Evolutionary conservation across 2,797 vertebrate species (phyloP), one percentile per base, ranked within the genome.

Genomic region (Melanotaenia boesemani): DNA sequence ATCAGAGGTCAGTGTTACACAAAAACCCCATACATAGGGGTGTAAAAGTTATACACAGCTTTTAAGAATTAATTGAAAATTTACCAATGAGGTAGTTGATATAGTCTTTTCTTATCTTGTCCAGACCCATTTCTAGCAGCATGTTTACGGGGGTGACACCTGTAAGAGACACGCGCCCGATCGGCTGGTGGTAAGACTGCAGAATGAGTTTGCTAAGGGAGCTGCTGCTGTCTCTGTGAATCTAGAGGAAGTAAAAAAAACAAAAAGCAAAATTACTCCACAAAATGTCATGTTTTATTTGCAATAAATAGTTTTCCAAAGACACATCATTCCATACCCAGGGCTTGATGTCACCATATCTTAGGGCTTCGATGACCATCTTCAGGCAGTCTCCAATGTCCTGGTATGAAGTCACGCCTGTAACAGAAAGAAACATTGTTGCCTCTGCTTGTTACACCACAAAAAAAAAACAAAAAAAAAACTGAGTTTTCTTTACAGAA

Each of bases 101-200:
- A 82, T 99, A 99, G 91, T 99, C 98, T 91, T 96, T 98, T 84
- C 96, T 97, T 91, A 99, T 94, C 92, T 99, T 99, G 86, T 99
- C 97, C 92, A 99, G 82, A 63, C 98, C 98, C 77, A 98, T 94
- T 87, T 99, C 97, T 62, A 99, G 92, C 73, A 99, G 94, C 96
- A 99, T 98, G 37, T 94, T 95, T 74, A 97, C 86, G 0, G 97
- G 96, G 36, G 92, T 81, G 72, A 94, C 89, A 16, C 95, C 97
- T 18, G 83, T 94, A 48, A 99, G 96, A 79, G 95, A 86, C 83
- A 98, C 83, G 0, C 72, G 75, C 18, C 96, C 94, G 41, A 97
- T 93, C 84, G 93, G 84, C 57, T 96, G 94, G 22, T 96, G 95
- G 67, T 97, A 98, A 7, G 97, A 99, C 86, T 98, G 96, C 7